Percentiles rank a stretch among this genome's conserved stretches.
Evolutionary conservation across 2,888 invertebrate species (phyloP).

Genomic region (Melangyna quadrimaculata): DNA sequence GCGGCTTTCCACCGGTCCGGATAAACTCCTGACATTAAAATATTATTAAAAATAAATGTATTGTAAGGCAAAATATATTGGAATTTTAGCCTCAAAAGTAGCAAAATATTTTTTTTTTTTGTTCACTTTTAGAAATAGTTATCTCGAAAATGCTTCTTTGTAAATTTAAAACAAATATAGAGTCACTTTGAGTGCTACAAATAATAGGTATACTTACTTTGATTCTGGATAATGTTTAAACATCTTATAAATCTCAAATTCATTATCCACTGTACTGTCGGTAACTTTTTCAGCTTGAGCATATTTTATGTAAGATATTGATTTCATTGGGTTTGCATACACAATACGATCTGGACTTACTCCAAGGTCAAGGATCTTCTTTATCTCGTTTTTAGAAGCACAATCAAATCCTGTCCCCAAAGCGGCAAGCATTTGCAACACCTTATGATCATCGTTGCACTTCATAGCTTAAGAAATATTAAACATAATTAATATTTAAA

Average conservation of each 20-base stretch:
- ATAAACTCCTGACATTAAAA: too few relatives aligned
- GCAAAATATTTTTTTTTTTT: too few relatives aligned
- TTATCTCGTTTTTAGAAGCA: constrained; percentile 96
- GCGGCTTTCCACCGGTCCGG: too few relatives aligned
- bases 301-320: constrained; percentile 93
- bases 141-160: too few relatives aligned
- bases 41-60: too few relatives aligned
- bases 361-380: constrained; percentile 81
- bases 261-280: constrained; percentile 96
- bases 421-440: constrained; percentile 92
- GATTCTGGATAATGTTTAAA: constrained; percentile 91
- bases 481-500: background rate
- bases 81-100: too few relatives aligned
- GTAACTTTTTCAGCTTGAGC: constrained; percentile 89
- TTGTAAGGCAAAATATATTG: too few relatives aligned
- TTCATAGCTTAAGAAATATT: constrained; percentile 89
- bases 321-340: constrained; percentile 98
- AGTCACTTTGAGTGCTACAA: too few relatives aligned
- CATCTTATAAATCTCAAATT: constrained; percentile 94
- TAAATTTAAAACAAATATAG: too few relatives aligned
- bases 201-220: too few relatives aligned
- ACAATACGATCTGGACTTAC: constrained; percentile 86
- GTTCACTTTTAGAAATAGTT: too few relatives aligned
- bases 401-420: constrained; percentile 98
- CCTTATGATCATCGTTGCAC: constrained; percentile 94